Evolutionary conservation across 2,797 vertebrate species (phyloP).

Genomic region (Bradypus variegatus): DNA sequence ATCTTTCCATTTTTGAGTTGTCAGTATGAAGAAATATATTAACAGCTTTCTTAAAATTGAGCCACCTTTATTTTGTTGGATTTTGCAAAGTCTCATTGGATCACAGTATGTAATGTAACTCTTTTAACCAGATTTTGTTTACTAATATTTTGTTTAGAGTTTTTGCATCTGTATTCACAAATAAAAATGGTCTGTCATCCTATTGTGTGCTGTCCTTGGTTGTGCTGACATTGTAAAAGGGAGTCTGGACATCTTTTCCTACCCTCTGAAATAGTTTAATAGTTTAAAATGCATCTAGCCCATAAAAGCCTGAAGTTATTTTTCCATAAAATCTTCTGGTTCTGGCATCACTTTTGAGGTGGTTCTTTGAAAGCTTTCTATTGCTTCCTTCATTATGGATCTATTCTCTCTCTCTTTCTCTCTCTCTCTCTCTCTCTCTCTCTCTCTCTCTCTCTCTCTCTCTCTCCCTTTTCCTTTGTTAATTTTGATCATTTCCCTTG

Average conservation of each 20-base stretch:
- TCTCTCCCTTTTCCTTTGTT: neutral
- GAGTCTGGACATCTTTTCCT: neutral
- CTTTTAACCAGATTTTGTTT: neutral
- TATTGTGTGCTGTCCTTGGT: neutral
- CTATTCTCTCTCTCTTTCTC: neutral
- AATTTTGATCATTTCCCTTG: neutral
- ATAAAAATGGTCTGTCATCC: neutral
- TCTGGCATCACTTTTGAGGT: neutral
- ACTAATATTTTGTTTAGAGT: neutral
- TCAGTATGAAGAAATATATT: neutral
- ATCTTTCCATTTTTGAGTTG: neutral
- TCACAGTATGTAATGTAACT: neutral
- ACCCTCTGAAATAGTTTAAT: neutral
- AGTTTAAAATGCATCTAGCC: neutral
- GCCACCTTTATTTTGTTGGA: accelerated
- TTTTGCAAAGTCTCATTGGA: too few species aligned
- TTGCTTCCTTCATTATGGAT: neutral
- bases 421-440: neutral
- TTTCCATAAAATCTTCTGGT: neutral
- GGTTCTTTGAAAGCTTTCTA: neutral
- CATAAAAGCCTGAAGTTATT: neutral
- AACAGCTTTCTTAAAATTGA: neutral
- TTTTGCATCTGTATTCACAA: neutral
- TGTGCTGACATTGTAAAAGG: neutral
- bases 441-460: neutral